Base-by-base conservation (phyloP, 1,140 invertebrate genomes). In the Coenobita brevimanus region DNA sequence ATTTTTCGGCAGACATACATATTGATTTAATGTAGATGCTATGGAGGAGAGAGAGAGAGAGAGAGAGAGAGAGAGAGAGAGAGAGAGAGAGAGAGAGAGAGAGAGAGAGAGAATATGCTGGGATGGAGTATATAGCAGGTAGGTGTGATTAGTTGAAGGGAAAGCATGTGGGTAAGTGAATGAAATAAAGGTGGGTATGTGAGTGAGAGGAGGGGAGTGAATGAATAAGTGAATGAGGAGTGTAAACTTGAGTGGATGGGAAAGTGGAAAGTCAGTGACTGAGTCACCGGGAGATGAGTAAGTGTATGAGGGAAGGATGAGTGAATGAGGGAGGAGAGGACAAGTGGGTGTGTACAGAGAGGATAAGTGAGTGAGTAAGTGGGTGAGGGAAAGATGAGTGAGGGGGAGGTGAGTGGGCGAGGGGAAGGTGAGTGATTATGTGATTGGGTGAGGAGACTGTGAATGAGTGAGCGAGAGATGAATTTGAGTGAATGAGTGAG, bases 401-500 rank as follows among this genome's bases (percentile, higher is more conserved):
- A 30, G 36, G 2, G n/a, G 62, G 36, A 57, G 10, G 10, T 57
- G n/a, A 57, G 54, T 13, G n/a, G 10, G 54, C 10, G 54, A 57
- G 54, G 10, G n/a, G n/a, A 57, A 57, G 64, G 3, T 33, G 3
- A 69, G 64, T 1, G 24, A 13, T 8, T 13, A 36, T 33, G 64
- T 13, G 64, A 69, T 27, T 1, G 24, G n/a, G 64, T 33, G 64
- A 69, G 64, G 2, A 36, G 38, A n/a, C n/a, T n/a, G n/a, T n/a
- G n/a, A n/a, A n/a, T n/a, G n/a, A n/a, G n/a, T n/a, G n/a, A n/a
- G n/a, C n/a, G n/a, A n/a, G n/a, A n/a, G n/a, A n/a, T n/a, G n/a
- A n/a, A n/a, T n/a, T n/a, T n/a, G 64, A 69, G 64, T 33, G 64
- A 69, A 36, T 4, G 64, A 69, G 73, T 17, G 73, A 69, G 15